Evolutionary conservation across 2,797 vertebrate genomes (phyloP).

Genomic region (Dendrocincla tyrannina): DNA sequence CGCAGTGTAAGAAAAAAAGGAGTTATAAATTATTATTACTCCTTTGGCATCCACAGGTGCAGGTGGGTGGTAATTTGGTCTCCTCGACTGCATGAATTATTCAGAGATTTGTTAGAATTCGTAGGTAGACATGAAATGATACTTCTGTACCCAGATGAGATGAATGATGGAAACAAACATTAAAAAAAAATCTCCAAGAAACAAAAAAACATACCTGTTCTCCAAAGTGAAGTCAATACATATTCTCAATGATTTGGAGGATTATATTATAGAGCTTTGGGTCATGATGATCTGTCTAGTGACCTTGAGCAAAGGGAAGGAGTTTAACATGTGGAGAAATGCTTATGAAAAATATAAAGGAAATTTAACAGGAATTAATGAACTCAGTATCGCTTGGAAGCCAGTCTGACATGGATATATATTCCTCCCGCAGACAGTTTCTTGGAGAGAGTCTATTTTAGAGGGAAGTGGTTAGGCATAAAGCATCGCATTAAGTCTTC

Average conservation of each 20-base stretch:
- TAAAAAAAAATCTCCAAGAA: not conserved
- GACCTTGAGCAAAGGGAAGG: not conserved
- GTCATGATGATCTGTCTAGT: not conserved
- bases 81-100: slow-evolving; percentile 28
- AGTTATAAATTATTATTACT: slow-evolving; percentile 12
- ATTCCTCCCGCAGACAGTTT: not conserved
- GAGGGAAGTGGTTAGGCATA: not conserved
- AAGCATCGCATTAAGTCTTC: not conserved
- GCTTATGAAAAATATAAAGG: not conserved
- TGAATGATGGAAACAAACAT: not conserved
- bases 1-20: not conserved
- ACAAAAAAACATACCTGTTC: not conserved
- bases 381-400: not conserved
- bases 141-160: not conserved
- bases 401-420: not conserved
- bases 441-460: not conserved
- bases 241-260: not conserved
- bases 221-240: not conserved
- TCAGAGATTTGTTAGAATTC: slow-evolving; percentile 2
- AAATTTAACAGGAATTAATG: not conserved
- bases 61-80: slow-evolving; percentile 14
- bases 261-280: not conserved
- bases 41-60: not conserved
- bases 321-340: not conserved
- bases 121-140: not conserved